Evolutionary conservation across 1,140 invertebrate genomes (phyloP).

Genomic region (Drosophila navojoa): DNA sequence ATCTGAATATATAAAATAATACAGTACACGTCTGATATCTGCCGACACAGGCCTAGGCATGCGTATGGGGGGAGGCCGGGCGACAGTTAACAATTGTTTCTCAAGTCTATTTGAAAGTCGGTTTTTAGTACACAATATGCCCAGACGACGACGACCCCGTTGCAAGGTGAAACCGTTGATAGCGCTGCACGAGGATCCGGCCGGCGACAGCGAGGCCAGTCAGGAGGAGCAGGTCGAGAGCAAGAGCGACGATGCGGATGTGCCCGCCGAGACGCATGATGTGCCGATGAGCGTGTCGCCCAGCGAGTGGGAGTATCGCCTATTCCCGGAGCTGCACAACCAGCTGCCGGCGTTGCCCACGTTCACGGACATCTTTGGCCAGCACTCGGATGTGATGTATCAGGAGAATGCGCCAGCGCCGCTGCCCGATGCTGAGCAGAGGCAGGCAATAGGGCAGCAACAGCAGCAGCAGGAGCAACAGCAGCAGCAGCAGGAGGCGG

Average conservation of each 20-base stretch:
- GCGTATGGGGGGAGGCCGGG: constrained; percentile 14
- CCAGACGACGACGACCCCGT: constrained; percentile 58
- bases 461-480: neutral
- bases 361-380: constrained; percentile 59
- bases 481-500: neutral
- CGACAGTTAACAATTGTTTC: constrained; percentile 36
- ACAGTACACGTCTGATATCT: too few species aligned
- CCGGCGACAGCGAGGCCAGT: constrained; percentile 18
- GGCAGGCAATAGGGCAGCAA: neutral
- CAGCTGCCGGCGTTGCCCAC: constrained; percentile 52
- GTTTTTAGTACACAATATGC: constrained; percentile 49
- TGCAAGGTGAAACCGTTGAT: constrained; percentile 48
- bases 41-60: too few species aligned
- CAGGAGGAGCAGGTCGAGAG: constrained; percentile 19
- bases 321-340: constrained; percentile 61
- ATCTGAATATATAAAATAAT: too few species aligned
- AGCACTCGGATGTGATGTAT: constrained; percentile 30
- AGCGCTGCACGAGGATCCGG: constrained; percentile 16
- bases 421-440: neutral
- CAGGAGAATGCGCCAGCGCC: neutral
- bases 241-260: constrained; percentile 19
- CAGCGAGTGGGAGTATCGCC: constrained; percentile 51
- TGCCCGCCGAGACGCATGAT: neutral
- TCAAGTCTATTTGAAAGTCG: constrained; percentile 32
- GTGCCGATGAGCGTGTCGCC: neutral